Base-by-base conservation (phyloP, 2,113 vertebrate species). In the Polyodon spathula region DNA sequence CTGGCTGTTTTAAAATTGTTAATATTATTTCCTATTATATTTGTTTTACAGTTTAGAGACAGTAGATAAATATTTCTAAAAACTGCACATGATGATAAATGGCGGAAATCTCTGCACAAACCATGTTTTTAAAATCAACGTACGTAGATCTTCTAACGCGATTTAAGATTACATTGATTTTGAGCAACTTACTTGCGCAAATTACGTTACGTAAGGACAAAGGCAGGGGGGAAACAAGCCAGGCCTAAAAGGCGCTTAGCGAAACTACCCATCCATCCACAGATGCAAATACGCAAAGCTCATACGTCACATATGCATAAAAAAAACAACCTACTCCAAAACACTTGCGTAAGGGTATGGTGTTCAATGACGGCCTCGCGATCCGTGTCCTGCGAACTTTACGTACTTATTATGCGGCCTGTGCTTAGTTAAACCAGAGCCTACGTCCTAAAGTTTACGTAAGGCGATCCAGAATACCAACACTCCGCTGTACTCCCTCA, bases 381-480 rank as follows among this genome's bases (percentile, higher is more conserved):
- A 54, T 59, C 56, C 38, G 60, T 55, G 39, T 8, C 40, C 57
- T 76, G 69, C 54, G 66, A 17, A 15, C 16, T 46, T 2, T 46
- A 17, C 71, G 75, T 64, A 70, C 17, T 14, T 46, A 15, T 4
- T 14, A 3, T 1, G 5, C 12, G 1, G 38, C 14, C 27, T 37
- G 4, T 8, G 6, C 7, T 15, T 14, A 39, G 14, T 2, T 5
- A n/a, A 10, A 4, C 14, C 41, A 11, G 10, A 5, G 4, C 71
- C 66, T 78, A 81, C 89, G 83, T 66, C 56, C 1, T 11, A 38
- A 54, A 56, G 14, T 37, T 52, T 82, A 69, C 90, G 92, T 86
- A 92, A 76, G 58, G 4, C 42, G 68, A 74, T 84, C 59, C 69
- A 84, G 90, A 92, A 94, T 93, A 75, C 79, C 78, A 55, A 77